Base-by-base conservation (phyloP, 2,797 vertebrate species). In the Poeciliopsis presidionis region DNA sequence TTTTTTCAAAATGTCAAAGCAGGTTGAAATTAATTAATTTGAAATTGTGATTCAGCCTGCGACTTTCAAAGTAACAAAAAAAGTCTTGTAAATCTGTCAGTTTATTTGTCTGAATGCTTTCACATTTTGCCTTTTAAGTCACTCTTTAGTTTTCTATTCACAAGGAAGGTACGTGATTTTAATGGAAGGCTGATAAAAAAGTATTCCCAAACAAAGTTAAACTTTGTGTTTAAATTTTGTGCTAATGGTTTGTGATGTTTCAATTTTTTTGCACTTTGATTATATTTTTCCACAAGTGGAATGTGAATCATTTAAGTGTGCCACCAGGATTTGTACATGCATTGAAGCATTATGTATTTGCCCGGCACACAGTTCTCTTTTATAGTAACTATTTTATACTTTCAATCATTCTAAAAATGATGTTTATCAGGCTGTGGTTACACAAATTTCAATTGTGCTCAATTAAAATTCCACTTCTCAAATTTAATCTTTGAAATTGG, bases 1-100 rank as follows among this genome's bases (percentile, higher is more conserved):
- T 82, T 75, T 88, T 83, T 75, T 88, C 79, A 65, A 75, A 83
- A 33, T 84, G 73, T 53, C 59, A 79, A 88, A 84, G 72, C 79
- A 65, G 0, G 5, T 12, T 80, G 76, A 88, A 89, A 84, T 86
- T 73, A 84, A 91, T 89, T 86, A 78, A 86, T 87, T 87, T 83
- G 74, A 85, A 39, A 41, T 76, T 92, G 76, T 84, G 59, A 79
- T 69, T 86, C 75, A 77, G 74, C 61, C 53, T 79, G 76, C 77
- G 83, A 84, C 65, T 88, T 81, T 79, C 41, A 81, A 83, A 80
- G 74, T 73, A 33, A 30, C 46, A 77, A 59, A 78, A 78, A 74
- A 5, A 76, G 82, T 84, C 80, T 84, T 90, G 79, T 91, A 88
- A 90, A 90, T 83, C 51, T 73, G 63, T 77, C 65, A 71, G 51